Evolutionary conservation across 2,113 vertebrate species (phyloP), one percentile per base, ranked within the genome.

Genomic region (Alligator sinensis): DNA sequence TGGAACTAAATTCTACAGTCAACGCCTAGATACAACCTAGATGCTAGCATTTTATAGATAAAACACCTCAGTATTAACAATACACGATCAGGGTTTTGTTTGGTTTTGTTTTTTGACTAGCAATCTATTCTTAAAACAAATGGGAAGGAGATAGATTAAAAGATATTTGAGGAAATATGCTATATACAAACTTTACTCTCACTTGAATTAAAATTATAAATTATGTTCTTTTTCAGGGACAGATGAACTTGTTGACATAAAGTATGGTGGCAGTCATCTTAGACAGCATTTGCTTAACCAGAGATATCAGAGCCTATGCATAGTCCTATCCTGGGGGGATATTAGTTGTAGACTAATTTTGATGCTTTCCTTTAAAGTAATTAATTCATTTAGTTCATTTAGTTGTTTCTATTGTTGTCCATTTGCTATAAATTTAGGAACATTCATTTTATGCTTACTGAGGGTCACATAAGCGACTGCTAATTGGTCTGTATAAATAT

Each of bases 381-480:
- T 57, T 5, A 1, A 21, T 91, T 81, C 19, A 60, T 57, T 81
- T 76, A 30, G 84, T 47, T 87, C 13, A 10, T 2, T 38, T 74
- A 74, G 34, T 13, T 74, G 2, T 38, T 76, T 5, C 14, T 78
- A 9, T 21, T 84, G 8, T 77, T 92, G 47, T 34, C 19, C 14
- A 57, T 3, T 86, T 2, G 22, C 66, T 82, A 58, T 21, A 84
- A 47, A 85, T 30, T 70, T 91, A 68, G 88, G 94, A 95, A 18
- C 1, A 27, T 30, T 82, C 7, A 22, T 84, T 2, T 0, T 16
- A 59, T 38, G 5, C 4, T 89, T 84, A 86, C 9, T 72, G 64
- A 87, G 47, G 19, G 24, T 94, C 34, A 78, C 80, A 85, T 13
- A 55, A 5, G 22, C 4, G 87, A 90, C 84, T 47, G 3, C 58